Evolutionary conservation across 2,888 invertebrate genomes (phyloP).

Genomic region (Mythimna pallens): DNA sequence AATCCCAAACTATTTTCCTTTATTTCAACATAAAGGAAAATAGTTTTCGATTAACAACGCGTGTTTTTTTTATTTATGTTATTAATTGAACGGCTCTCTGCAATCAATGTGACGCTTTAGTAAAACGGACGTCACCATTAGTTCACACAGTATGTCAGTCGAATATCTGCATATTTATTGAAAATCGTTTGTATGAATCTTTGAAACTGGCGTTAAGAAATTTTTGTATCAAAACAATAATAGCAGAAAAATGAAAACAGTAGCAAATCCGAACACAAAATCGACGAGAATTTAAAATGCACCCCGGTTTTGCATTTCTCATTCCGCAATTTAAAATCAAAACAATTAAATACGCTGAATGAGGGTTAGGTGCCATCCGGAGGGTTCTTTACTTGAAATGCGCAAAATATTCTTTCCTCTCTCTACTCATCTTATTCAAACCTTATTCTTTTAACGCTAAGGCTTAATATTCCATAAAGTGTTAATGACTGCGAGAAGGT

Average conservation of each 20-base stretch:
- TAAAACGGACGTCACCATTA: constrained; percentile 76
- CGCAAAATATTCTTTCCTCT: constrained; percentile 72
- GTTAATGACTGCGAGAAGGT: constrained; percentile 64
- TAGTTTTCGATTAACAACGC: too few relatives aligned
- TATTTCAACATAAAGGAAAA: too few relatives aligned
- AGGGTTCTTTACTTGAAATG: constrained; percentile 82
- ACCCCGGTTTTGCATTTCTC: constrained; percentile 78
- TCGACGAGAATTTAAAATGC: constrained; percentile 75
- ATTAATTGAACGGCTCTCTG: constrained; percentile 70
- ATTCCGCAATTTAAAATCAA: constrained; percentile 85
- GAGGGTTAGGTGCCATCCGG: constrained; percentile 78
- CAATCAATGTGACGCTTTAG: constrained; percentile 70
- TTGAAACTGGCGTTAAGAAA: constrained; percentile 50
- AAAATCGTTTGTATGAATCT: constrained; percentile 61
- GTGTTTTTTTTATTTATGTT: constrained; percentile 62
- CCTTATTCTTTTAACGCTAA: constrained; percentile 61
- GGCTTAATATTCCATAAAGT: constrained; percentile 65
- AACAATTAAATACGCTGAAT: constrained; percentile 87
- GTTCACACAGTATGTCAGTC: constrained; percentile 73
- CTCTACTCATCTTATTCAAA: constrained; percentile 42
- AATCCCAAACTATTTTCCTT: constrained; percentile 14
- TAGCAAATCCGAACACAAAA: constrained; percentile 48
- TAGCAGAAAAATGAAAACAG: constrained; percentile 40
- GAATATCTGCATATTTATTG: constrained; percentile 79
- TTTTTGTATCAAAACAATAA: constrained; percentile 53